Base-by-base conservation (phyloP, 2,797 vertebrate genomes). In the Sebastes melanostomus region DNA sequence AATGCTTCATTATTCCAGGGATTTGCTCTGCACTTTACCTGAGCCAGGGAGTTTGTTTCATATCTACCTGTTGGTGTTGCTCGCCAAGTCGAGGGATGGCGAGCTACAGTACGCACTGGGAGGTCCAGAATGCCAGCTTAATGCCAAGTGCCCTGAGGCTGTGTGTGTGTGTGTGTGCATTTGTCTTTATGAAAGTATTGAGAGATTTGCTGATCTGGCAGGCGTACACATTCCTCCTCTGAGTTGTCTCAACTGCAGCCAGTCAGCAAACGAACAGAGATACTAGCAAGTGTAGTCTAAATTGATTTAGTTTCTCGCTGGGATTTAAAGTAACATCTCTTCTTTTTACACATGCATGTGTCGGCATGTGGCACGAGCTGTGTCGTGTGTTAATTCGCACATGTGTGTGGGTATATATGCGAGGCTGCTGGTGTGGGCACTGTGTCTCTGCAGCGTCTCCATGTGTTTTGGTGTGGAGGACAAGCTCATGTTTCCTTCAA, bases 121-220 rank as follows among this genome's bases (percentile, higher is more conserved):
- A 88, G 84, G 80, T 88, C 88, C 82, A 72, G 69, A 83, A 75
- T 70, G 76, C 79, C 77, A 81, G 70, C 50, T 27, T 69, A 66
- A 89, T 71, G 80, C 80, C 84, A 87, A 86, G 65, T 5, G 8
- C 75, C 88, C 82, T 4, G 50, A 70, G 78, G 82, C 30, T 42
- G 32, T 80, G 72, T 67, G 68, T 58, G 72, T 66, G 67, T 58
- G 38, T 42, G 13, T 42, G 38, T 75, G 54, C 12, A 34, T 80
- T 65, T 83, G 50, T 36, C 25, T 67, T 66, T 61, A 62, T 36
- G 52, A 66, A 75, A 83, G 79, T 73, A 72, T 72, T 12, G 8
- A 24, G 72, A 83, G 75, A 74, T 50, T 80, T 60, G 70, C 71
- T 89, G 86, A 91, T 87, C 81, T 88, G 85, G 82, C 88, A 83